Base-by-base conservation (phyloP, 2,797 vertebrate species). In the Takifugu rubripes region DNA sequence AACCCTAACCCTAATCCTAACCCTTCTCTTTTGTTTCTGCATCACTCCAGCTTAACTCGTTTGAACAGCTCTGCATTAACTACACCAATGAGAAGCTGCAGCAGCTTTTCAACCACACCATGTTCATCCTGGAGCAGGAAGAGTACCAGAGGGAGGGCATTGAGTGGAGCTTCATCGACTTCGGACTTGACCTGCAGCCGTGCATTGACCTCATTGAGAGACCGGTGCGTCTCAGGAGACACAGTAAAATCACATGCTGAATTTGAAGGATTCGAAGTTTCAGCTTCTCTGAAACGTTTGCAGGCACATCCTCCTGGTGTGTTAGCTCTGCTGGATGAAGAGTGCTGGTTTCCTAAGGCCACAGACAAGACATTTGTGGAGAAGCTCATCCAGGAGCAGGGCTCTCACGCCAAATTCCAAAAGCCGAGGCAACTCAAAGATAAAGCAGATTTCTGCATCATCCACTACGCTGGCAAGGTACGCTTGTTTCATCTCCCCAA, bases 121-220 rank as follows among this genome's bases (percentile, higher is more conserved):
- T 99, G 96, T 98, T 99, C 85, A 92, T 99, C 86, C 93, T 99
- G 88, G 96, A 99, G 91, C 97, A 99, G 84, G 97, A 99, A 82
- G 97, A 98, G 64, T 99, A 99, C 82, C 97, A 99, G 83, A 91
- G 97, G 0, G 97, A 99, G 83, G 97, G 97, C 67, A 99, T 99
- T 8, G 96, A 99, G 89, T 99, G 97, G 97, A 99, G 95, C 84
- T 99, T 99, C 90, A 99, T 99, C 16, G 97, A 99, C 84, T 99
- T 99, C 0, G 97, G 97, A 42, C 91, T 99, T 0, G 97, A 99
- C 64, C 91, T 99, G 75, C 97, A 99, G 88, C 97, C 97, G 12
- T 99, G 97, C 88, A 99, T 99, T 11, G 97, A 99, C 64, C 93
- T 99, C 61, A 98, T 99, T 0, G 97, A 99, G 85, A 94, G 94